These are phyloP conservation scores for Anguilla rostrata DNA, from an alignment of 2,113 vertebrate species.

Conservation along the genomic window DNA sequence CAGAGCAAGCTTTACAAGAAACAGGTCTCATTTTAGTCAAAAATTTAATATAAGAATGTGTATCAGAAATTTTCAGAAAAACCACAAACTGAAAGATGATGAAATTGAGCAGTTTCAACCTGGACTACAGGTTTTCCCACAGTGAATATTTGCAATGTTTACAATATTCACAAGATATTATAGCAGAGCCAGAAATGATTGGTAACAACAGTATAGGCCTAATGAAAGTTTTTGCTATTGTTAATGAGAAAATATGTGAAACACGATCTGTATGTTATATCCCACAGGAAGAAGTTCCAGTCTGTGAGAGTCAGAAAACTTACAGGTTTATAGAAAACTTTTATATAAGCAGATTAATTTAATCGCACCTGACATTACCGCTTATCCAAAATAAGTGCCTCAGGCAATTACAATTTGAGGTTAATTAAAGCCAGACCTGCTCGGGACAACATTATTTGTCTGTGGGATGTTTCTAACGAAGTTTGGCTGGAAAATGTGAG, in stretches of 20 bases:
- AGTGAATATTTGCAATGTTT: background rate
- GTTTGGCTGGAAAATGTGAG: background rate
- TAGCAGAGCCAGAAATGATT: background rate
- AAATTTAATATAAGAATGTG: too few species aligned
- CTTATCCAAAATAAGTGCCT: conserved; percentile 1
- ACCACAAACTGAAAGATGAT: background rate
- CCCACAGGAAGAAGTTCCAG: background rate
- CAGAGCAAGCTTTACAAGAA: too few species aligned
- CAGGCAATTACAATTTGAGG: background rate
- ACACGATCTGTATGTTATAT: too few species aligned
- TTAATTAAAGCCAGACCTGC: background rate
- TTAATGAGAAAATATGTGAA: too few species aligned
- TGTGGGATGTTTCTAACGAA: background rate
- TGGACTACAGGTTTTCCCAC: background rate
- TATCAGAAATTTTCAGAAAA: background rate
- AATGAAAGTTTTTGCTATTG: too few species aligned
- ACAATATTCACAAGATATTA: background rate
- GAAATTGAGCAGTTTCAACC: background rate
- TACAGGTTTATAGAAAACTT: background rate
- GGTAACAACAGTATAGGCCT: too few species aligned
- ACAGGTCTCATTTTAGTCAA: background rate
- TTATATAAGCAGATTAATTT: background rate
- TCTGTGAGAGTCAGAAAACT: background rate
- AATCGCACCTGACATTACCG: background rate
- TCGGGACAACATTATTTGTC: background rate